Conservation (phyloP, 2,113 vertebrate genomes). For the Sturnus vulgaris region DNA sequence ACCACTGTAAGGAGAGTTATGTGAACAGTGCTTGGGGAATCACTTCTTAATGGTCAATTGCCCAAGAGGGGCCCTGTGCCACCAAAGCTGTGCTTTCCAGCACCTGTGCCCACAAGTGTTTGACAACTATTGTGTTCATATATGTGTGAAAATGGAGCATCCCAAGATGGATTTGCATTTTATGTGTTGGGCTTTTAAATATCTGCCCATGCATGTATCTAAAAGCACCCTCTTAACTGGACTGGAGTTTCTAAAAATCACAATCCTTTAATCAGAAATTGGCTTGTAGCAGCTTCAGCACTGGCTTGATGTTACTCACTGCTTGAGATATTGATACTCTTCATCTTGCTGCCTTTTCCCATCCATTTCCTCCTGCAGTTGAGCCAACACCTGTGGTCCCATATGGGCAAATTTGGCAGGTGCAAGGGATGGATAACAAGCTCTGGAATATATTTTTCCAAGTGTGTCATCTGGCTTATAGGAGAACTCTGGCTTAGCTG, state of each 20-base stretch:
- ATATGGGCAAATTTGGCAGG: constrained; percentile 42
- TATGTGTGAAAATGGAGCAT: neutral
- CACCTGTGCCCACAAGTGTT: neutral
- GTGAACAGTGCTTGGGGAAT: neutral
- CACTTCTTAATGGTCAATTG: neutral
- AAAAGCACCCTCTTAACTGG: neutral
- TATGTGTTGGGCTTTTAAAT: neutral
- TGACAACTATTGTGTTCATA: neutral
- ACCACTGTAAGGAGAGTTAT: neutral
- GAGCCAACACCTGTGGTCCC: constrained; percentile 34
- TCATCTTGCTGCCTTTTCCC: neutral
- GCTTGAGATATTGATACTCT: neutral
- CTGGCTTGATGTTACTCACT: neutral
- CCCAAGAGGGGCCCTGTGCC: neutral
- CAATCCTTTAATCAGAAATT: neutral
- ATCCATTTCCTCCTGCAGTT: neutral
- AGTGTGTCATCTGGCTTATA: constrained; percentile 63
- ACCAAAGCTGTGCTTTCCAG: neutral
- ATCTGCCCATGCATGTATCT: neutral
- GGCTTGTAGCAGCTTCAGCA: neutral
- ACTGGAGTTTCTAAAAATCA: neutral
- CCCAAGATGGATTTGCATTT: neutral
- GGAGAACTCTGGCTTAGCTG: constrained; percentile 57
- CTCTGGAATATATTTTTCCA: constrained; percentile 55
- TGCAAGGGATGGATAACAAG: constrained; percentile 15